Base-by-base conservation (phyloP, 2,113 vertebrate genomes). In the Hymenochirus boettgeri region DNA sequence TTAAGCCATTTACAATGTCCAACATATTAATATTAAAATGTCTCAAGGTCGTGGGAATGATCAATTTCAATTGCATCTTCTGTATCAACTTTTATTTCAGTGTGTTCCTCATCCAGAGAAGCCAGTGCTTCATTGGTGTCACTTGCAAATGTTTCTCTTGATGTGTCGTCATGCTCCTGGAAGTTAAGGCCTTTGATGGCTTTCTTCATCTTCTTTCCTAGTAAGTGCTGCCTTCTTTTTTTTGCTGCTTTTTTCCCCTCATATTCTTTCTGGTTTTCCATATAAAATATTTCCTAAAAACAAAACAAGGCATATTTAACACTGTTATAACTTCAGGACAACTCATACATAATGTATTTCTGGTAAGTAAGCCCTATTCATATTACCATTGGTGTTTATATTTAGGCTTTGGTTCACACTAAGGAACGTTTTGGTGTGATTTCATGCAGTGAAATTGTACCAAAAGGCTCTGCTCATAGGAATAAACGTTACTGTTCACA, bases 121-220 rank as follows among this genome's bases (percentile, higher is more conserved):
- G 93, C 93, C 78, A 99, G 71, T 6, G 95, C 95, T 75, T 98
- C 94, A 1, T 96, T 94, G 1, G 96, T 98, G 65, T 99, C 96
- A 5, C 96, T 96, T 45, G 96, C 95, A 1, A 99, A 97, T 11
- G 96, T 98, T 83, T 99, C 96, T 74, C 92, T 87, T 56, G 96
- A 98, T 8, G 88, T 90, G 21, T 99, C 94, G 13, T 98, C 94
- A 0, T 97, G 91, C 63, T 98, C 94, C 71, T 97, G 92, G 66
- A 99, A 83, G 77, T 95, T 91, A 5, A 98, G 85, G 3, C 91
- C 92, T 81, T 88, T 90, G 65, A 99, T 93, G 59, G 91, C 96
- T 76, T 96, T 90, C 78, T 99, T 98, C 93, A 98, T 96, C 75
- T 95, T 96, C 73, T 93, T 97, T 10, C 92, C 91, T 55, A 97